Percentiles rank a stretch among this genome's conserved stretches.
These are phyloP conservation scores for Brassicogethes aeneus DNA, from an alignment of 2,888 invertebrate species.

Conservation along the genomic window DNA sequence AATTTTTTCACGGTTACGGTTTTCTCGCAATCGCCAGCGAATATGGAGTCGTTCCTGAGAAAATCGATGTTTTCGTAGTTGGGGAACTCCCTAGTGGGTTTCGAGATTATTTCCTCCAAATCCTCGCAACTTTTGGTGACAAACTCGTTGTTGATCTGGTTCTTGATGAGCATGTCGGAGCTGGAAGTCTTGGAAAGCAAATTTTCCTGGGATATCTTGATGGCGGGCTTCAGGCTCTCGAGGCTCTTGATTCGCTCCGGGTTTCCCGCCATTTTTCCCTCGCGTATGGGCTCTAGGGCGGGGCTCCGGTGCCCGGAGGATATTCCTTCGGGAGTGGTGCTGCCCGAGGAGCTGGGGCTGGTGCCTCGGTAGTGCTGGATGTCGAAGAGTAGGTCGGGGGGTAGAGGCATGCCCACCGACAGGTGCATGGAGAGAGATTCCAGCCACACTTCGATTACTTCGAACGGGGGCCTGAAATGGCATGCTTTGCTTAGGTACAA, in stretches of 20 bases:
- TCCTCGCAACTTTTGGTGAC: constrained; percentile 28
- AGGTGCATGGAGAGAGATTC: constrained; percentile 68
- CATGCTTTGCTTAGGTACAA: too few species aligned
- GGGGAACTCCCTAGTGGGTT: constrained; percentile 19
- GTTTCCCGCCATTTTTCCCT: constrained; percentile 37
- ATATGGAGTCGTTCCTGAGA: constrained; percentile 32
- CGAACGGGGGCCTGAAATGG: constrained; percentile 74
- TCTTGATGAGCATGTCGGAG: constrained; percentile 11
- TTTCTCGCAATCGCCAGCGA: constrained; percentile 21
- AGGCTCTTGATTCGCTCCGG: constrained; percentile 16
- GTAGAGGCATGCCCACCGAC: constrained; percentile 52
- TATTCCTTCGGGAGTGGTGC: constrained; percentile 50
- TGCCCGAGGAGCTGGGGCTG: constrained; percentile 51
- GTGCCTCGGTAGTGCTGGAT: constrained; percentile 59
- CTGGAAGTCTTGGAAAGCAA: constrained; percentile 16
- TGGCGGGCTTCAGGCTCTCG: constrained; percentile 26
- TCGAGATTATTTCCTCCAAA: constrained; percentile 10
- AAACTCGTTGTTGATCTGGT: constrained; percentile 13
- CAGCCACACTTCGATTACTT: constrained; percentile 82
- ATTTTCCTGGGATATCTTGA: constrained; percentile 28
- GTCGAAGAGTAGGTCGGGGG: constrained; percentile 62
- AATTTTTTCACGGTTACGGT: constrained; percentile 22
- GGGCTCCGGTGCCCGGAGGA: constrained; percentile 41
- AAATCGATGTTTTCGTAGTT: constrained; percentile 36
- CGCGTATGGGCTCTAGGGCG: constrained; percentile 47